phyloP scores from a whole-genome alignment of 1,140 invertebrate genomes.

The Ceratina australensis region DNA sequence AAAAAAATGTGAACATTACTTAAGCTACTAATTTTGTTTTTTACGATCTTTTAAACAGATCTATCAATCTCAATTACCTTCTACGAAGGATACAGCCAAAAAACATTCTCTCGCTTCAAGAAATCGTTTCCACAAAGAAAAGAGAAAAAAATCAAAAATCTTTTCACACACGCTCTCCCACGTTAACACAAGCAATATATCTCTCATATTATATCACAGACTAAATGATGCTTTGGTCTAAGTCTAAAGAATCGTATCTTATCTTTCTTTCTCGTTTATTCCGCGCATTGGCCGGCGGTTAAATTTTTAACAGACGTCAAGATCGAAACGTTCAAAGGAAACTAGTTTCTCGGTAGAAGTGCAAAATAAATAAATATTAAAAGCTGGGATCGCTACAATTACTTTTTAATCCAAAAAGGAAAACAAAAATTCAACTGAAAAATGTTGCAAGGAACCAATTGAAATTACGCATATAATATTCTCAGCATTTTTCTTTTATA shows the following conservation, averaged over 20 bases:
- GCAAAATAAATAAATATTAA: conserved; percentile 40
- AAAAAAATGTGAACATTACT: conserved; percentile 36
- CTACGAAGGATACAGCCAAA: conserved; percentile 23
- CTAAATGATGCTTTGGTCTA: conserved; percentile 80
- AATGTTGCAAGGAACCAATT: conserved; percentile 13
- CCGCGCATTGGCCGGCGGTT: conserved; percentile 25
- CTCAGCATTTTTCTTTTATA: conserved; percentile 11
- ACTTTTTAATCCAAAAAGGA: neutral
- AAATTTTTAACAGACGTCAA: conserved; percentile 18
- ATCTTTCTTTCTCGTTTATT: conserved; percentile 55
- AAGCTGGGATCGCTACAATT: neutral
- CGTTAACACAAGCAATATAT: conserved; percentile 63
- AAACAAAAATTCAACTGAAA: neutral
- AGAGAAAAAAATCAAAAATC: conserved; percentile 45
- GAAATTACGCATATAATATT: conserved; percentile 1
- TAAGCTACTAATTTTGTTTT: conserved; percentile 31
- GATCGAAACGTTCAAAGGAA: conserved; percentile 18
- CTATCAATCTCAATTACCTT: conserved; percentile 28
- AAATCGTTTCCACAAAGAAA: conserved; percentile 32
- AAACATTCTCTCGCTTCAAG: conserved; percentile 21
- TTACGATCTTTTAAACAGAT: conserved; percentile 40
- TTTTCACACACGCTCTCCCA: conserved; percentile 67
- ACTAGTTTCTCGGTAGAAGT: conserved; percentile 25
- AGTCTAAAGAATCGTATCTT: conserved; percentile 61
- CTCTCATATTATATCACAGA: conserved; percentile 77